These are phyloP conservation scores for Propithecus perrieri DNA, from an alignment of 2,797 vertebrate species.

Conservation along the genomic window DNA sequence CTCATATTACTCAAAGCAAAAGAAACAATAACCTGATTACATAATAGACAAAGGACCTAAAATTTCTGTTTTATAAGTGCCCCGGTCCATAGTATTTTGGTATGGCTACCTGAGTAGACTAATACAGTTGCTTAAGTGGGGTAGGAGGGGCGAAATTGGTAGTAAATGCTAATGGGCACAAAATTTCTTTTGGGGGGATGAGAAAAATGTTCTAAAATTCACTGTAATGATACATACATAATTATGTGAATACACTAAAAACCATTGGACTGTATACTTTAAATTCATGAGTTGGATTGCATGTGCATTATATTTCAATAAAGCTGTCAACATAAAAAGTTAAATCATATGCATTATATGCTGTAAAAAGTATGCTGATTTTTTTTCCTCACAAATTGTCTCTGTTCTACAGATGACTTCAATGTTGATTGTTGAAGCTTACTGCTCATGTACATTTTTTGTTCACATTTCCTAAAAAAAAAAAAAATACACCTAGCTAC, in stretches of 20 bases:
- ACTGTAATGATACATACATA: neutral
- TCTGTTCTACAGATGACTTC: neutral
- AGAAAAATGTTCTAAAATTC: neutral
- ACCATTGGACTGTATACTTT: neutral
- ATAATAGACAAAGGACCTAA: neutral
- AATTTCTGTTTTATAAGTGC: neutral
- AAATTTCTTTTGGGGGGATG: neutral
- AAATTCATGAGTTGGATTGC: neutral
- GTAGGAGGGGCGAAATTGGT: neutral
- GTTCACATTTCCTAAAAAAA: neutral
- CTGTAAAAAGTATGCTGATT: neutral
- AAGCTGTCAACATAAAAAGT: neutral
- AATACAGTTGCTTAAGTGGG: neutral
- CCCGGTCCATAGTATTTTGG: neutral
- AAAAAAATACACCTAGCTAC: neutral
- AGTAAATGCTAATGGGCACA: neutral
- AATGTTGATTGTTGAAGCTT: neutral
- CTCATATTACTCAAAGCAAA: neutral
- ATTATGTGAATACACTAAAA: neutral
- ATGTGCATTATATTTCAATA: neutral
- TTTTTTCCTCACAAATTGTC: neutral
- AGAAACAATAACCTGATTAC: neutral
- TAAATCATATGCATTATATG: neutral
- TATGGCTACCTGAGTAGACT: neutral
- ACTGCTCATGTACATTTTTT: neutral